Base-by-base conservation (phyloP, 2,888 invertebrate genomes). In the Lochmaea crataegi region DNA sequence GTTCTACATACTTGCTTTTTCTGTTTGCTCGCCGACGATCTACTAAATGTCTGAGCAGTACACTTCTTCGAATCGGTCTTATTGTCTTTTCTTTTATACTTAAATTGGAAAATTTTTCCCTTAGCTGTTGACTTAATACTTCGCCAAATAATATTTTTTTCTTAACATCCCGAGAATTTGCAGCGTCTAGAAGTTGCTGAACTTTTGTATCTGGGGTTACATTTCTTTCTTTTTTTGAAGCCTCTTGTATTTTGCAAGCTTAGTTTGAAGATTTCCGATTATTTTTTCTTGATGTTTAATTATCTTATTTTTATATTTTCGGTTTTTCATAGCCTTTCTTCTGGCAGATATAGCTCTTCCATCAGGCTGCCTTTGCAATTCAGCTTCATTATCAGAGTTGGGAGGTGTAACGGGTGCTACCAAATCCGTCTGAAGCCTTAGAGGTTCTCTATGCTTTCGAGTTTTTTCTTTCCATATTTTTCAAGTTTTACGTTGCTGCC, bases 121-220 rank as follows among this genome's bases (percentile, higher is more conserved):
- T n/a, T n/a, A n/a, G n/a, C n/a, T n/a, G 65, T 65, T 65, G 26
- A 48, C 32, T 65, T 51, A 65, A 48, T 14, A 67, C 67, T 42
- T 67, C 67, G 12, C 57, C 57, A 67, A 67, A 67, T 57, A 67
- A 67, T 16, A 67, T 57, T 22, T 57, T 57, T 57, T 57, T 57
- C 18, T 57, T 57, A 18, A 57, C 22, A 10, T 65, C 51, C 16
- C 65, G 22, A 32, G 65, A 48, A 32, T 32, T 65, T 51, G 26
- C 51, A 51, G 51, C n/a, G 51, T 65, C 51, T 38, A 67, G 38
- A 26, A 67, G 32, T 57, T 22, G 22, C 41, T 67, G 18, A 38
- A 66, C 56, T 53, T 66, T 66, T 10, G 56, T 66, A 16, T 56
- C 56, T n/a, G 66, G 66, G 16, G 66, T 26, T 41, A 66, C 18